Base-by-base conservation (phyloP, 2,888 invertebrate species). In the Drosophila fulvimacula region DNA sequence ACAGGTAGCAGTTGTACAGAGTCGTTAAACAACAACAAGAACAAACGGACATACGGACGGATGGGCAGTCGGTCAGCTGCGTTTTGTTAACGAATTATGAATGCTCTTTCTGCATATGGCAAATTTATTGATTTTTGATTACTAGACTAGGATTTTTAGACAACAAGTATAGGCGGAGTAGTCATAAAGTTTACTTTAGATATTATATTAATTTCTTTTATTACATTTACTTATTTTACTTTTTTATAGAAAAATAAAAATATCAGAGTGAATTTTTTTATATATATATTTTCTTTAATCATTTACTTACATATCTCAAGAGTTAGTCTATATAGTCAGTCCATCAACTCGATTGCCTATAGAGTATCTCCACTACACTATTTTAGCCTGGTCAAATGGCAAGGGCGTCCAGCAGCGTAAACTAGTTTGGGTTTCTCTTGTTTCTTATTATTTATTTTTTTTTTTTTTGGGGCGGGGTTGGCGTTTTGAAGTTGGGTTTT, bases 1-100 rank as follows among this genome's bases (percentile, higher is more conserved):
- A 81, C 82, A 82, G 82, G 87, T 82, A 82, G 82, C 82, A 66
- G 61, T 73, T 69, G 72, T 81, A 69, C 69, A 68, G 61, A 63
- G 82, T 83, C 71, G 88, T 82, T 78, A 70, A 67, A 63, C 74
- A 81, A 78, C 67, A 82, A 81, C 68, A 75, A 48, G 39, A 70
- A 55, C 64, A 15, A 17, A 3, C 36, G 49, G 21, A 2, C 30
- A 32, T 30, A 5, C 9, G 19, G 32, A 49, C 6, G 27, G 36
- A 4, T 30, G 42, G 32, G 0, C 10, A 13, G 4, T 19, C 11
- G 24, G 9, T 2, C 15, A 36, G 19, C 10, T 34, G 27, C 15
- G n/a, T 27, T 27, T 27, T n/a, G 17, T 48, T 0, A 2, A 13
- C 17, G 48, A 32, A 48, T 19, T 32, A 3, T 17, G 13, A 3